A percentile compares a stretch with the other conserved stretches of the same genome.
phyloP scores from a whole-genome alignment of 2,113 vertebrate genomes.

The Piliocolobus tephrosceles region DNA sequence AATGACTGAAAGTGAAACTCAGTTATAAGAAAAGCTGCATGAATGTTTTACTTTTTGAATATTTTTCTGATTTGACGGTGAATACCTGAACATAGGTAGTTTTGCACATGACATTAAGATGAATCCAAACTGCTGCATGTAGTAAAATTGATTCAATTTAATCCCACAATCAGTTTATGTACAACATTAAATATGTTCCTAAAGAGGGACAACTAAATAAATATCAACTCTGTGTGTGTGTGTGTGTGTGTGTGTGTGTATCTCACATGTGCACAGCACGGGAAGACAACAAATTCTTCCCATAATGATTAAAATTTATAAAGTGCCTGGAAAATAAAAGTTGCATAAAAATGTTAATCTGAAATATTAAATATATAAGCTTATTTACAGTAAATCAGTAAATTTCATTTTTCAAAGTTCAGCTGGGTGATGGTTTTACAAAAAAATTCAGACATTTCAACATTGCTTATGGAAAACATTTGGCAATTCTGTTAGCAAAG shows the following conservation, averaged over 20 bases:
- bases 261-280: background rate
- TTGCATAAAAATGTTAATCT: constrained; percentile 4
- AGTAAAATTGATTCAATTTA: background rate
- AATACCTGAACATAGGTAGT: background rate
- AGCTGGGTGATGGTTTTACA: constrained; percentile 59
- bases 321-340: constrained; percentile 24
- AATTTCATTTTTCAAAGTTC: constrained; percentile 62
- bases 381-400: constrained; percentile 45
- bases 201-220: constrained; percentile 43
- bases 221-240: background rate
- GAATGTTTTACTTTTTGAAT: background rate
- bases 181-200: constrained; percentile 15
- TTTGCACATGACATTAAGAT: background rate
- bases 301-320: constrained; percentile 37
- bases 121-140: background rate
- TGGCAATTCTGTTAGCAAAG: constrained; percentile 69
- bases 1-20: background rate
- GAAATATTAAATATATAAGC: constrained; percentile 27
- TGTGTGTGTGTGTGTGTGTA: background rate
- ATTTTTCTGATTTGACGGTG: constrained; percentile 23
- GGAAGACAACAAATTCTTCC: background rate
- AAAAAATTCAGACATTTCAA: constrained; percentile 71
- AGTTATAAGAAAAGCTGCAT: background rate
- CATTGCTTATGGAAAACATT: constrained; percentile 78
- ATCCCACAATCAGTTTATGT: background rate